Conservation (phyloP, 2,888 invertebrate genomes). For the Scaptomyza reducta region DNA sequence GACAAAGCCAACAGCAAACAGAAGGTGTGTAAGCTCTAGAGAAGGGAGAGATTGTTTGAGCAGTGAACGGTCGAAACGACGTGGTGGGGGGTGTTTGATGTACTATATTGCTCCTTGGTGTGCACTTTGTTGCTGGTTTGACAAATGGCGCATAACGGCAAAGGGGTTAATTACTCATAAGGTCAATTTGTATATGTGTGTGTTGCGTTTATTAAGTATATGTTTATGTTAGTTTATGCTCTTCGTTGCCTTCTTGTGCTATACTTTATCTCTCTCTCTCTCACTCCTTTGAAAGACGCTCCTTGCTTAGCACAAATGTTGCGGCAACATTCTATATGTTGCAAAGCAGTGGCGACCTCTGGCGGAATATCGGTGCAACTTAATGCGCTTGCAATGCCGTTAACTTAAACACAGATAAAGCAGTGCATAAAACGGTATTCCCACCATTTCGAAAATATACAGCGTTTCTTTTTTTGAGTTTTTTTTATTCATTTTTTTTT, state of each 20-base stretch:
- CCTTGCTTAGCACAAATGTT: constrained; percentile 15
- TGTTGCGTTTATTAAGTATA: constrained; percentile 37
- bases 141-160: constrained; percentile 63
- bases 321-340: constrained; percentile 29
- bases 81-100: constrained; percentile 1
- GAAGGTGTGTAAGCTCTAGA: constrained; percentile 10
- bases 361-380: constrained; percentile 1
- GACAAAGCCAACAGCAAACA: constrained; percentile 31
- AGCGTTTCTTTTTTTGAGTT: constrained; percentile 40
- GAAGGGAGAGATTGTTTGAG: background rate
- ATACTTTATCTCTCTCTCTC: too few species aligned
- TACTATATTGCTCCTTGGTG: constrained; percentile 27
- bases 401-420: constrained; percentile 3
- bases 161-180: constrained; percentile 64
- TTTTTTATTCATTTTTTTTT: constrained; percentile 78
- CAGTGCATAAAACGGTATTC: constrained; percentile 10
- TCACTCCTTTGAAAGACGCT: background rate
- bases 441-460: background rate
- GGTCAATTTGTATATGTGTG: constrained; percentile 46
- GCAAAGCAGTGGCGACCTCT: constrained; percentile 33
- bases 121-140: constrained; percentile 54
- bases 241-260: background rate
- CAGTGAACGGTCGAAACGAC: background rate
- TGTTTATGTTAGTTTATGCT: constrained; percentile 17
- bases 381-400: background rate